phyloP scores from a whole-genome alignment of 2,888 invertebrate genomes.

The Esperia sulphurella region DNA sequence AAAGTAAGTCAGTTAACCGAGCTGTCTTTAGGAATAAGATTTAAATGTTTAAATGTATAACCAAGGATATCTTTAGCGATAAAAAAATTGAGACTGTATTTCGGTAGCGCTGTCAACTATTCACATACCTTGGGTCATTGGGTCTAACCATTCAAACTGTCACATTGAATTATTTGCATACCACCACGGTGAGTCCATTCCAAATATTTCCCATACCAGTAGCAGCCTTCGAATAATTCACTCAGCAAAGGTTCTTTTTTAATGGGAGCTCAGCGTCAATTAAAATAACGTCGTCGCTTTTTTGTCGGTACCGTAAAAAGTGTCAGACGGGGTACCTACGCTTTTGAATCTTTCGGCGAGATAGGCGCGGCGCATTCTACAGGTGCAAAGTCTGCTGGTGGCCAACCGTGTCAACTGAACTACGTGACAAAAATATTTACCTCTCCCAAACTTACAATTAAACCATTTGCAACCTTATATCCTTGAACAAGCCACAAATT shows the following conservation, averaged over 20 bases:
- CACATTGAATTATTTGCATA: slow-evolving; percentile 68
- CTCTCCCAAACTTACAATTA: slow-evolving; percentile 5
- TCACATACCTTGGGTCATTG: slow-evolving; percentile 25
- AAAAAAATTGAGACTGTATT: slow-evolving; percentile 1
- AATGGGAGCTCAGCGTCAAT: slow-evolving; percentile 62
- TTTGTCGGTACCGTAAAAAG: slow-evolving; percentile 50
- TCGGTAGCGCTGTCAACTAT: slow-evolving; percentile 14
- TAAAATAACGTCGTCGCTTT: slow-evolving; percentile 63
- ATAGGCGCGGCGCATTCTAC: slow-evolving; percentile 67
- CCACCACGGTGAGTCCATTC: slow-evolving; percentile 44
- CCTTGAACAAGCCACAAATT: not conserved
- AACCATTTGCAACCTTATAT: slow-evolving; percentile 31
- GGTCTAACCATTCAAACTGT: slow-evolving; percentile 41
- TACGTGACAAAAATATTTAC: slow-evolving; percentile 11
- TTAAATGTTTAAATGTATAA: not conserved
- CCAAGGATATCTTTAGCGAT: slow-evolving; percentile 6
- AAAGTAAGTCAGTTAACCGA: no score
- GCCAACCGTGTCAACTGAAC: slow-evolving; percentile 53
- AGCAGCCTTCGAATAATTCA: slow-evolving; percentile 61
- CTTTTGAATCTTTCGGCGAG: slow-evolving; percentile 71
- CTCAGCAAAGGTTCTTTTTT: slow-evolving; percentile 52
- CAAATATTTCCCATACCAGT: slow-evolving; percentile 63
- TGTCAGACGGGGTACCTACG: slow-evolving; percentile 44
- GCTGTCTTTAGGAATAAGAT: not conserved
- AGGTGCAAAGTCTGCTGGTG: slow-evolving; percentile 68